Base-by-base conservation (phyloP, 2,888 invertebrate genomes). In the Helleia helle region DNA sequence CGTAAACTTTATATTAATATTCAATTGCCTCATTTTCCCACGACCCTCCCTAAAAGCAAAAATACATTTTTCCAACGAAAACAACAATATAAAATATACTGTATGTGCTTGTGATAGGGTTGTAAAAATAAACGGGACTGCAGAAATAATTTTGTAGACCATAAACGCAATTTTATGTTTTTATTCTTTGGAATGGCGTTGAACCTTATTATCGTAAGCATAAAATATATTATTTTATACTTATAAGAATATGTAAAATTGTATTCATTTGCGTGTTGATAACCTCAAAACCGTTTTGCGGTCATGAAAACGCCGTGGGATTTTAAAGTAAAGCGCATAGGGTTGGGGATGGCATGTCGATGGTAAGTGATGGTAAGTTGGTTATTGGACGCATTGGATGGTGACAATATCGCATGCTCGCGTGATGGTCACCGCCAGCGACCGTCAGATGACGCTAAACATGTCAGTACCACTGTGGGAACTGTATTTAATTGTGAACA, bases 21-120 rank as follows among this genome's bases (percentile, higher is more conserved):
- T 79, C 74, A 76, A 80, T 80, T 74, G 74, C 58, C 48, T 51
- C 58, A 49, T 65, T 69, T 75, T 81, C 81, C 75, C 81, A 81
- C 81, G 81, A 74, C 75, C 58, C 48, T 55, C 52, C 47, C 51
- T 48, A 48, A 49, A 39, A 47, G 61, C 54, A 47, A 49, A 12
- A 24, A 40, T 42, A 34, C 1, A 50, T 48, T n/a, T 1, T 5
- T 2, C 7, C 22, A 12, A 22, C 4, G 12, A n/a, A 42, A 37
- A 26, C 4, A 3, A n/a, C 5, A 25, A 38, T n/a, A 13, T 1
- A 47, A 49, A 49, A 37, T 22, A 18, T 6, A 40, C 12, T 29
- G 37, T 45, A 57, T 31, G 0, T 0, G 0, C 2, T 14, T 15
- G 25, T 17, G 0, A 31, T 15, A 40, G 15, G 24, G 9, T 18